Conservation (phyloP, 53 echinoderm and acorn worm genomes). For the Patiria pectinifera region DNA sequence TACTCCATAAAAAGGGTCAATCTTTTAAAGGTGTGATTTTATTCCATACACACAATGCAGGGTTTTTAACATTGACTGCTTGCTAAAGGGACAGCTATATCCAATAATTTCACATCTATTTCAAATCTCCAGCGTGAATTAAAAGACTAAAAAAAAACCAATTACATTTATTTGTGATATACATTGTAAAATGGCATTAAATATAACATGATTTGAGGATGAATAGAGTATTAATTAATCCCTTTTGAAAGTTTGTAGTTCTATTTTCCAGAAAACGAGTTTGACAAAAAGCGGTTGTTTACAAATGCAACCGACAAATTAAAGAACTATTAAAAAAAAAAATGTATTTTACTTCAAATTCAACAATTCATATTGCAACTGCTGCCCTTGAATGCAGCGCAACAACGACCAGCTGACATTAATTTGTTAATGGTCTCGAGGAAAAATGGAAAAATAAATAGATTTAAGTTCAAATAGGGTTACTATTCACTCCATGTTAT, state of each 20-base stretch:
- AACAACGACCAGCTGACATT: no score
- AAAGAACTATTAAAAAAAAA: no score
- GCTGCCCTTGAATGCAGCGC: no score
- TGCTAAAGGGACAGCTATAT: not conserved
- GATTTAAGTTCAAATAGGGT: no score
- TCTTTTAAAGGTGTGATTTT: slow-evolving; percentile 16
- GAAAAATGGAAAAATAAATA: no score
- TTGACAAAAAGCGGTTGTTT: no score
- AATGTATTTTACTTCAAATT: no score
- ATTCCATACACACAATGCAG: slow-evolving; percentile 48
- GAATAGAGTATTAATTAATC: not conserved
- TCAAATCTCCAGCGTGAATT: not conserved
- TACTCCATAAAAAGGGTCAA: not conserved
- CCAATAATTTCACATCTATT: not conserved
- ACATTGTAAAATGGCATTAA: not conserved
- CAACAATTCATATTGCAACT: no score
- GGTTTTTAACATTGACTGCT: slow-evolving; percentile 30
- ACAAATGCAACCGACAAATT: no score
- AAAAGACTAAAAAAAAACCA: not conserved
- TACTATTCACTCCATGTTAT: no score
- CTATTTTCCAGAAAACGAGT: not conserved
- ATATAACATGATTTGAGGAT: not conserved
- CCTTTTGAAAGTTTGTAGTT: not conserved
- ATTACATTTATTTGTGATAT: not conserved
- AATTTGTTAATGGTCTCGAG: no score